Evolutionary conservation across 2,113 vertebrate genomes (phyloP).

Genomic region (Capreolus pygargus): DNA sequence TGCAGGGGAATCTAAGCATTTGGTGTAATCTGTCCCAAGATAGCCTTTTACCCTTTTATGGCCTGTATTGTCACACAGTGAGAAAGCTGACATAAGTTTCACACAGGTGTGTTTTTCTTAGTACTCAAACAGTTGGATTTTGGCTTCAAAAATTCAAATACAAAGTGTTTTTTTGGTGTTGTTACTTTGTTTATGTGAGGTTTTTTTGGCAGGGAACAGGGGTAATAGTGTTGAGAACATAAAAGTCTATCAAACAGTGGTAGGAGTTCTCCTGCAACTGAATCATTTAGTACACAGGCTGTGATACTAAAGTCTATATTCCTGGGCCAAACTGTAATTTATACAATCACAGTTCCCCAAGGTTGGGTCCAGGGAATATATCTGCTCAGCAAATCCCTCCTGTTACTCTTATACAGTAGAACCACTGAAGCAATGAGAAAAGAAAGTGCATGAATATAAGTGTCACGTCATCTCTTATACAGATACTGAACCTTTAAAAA

Average conservation of each 20-base stretch:
- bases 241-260: neutral
- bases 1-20: constrained; percentile 16
- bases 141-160: constrained; percentile 43
- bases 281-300: neutral
- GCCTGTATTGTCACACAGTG: constrained; percentile 1
- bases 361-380: accelerated
- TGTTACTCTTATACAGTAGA: neutral
- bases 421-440: neutral
- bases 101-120: constrained; percentile 49
- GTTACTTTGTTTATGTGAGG: neutral
- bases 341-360: neutral
- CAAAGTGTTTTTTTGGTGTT: neutral
- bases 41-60: neutral
- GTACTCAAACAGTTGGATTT: constrained; percentile 33
- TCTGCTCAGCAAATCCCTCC: neutral
- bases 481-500: neutral
- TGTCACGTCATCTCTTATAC: neutral
- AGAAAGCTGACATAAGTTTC: neutral
- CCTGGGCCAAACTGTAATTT: neutral
- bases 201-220: neutral
- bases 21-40: constrained; percentile 26
- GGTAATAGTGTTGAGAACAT: neutral
- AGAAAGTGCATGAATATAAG: neutral
- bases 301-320: neutral
- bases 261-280: neutral